These are phyloP conservation scores for Paedocypris micromegethes DNA, from an alignment of 2,797 vertebrate genomes.

Conservation along the genomic window DNA sequence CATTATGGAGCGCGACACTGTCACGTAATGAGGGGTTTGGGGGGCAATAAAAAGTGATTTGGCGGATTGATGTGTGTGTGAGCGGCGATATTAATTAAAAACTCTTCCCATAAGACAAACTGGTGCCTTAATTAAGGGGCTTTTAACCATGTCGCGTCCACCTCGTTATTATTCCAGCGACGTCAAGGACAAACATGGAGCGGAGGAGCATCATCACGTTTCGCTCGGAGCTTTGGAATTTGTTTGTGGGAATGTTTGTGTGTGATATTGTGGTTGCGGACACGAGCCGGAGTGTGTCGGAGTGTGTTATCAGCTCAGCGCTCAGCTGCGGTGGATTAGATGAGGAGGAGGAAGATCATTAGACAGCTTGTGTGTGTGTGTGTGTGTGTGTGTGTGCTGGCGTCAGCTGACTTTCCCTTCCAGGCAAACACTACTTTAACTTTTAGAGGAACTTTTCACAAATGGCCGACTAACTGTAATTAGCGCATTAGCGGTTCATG, in stretches of 20 bases:
- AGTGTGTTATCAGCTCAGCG: constrained; percentile 26
- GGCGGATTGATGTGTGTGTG: constrained; percentile 33
- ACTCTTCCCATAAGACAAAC: constrained; percentile 60
- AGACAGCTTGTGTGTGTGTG: not conserved
- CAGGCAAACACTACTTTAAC: constrained; percentile 20
- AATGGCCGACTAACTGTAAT: constrained; percentile 7
- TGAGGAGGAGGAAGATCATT: constrained; percentile 17
- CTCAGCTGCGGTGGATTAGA: constrained; percentile 28
- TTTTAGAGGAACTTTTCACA: constrained; percentile 14
- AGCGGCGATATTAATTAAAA: constrained; percentile 68
- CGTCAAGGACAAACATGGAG: constrained; percentile 19
- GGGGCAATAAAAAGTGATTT: constrained; percentile 3
- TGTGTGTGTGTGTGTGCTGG: constrained; percentile 9
- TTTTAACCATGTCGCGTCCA: constrained; percentile 57
- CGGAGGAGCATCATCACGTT: constrained; percentile 1
- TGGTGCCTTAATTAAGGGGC: constrained; percentile 63
- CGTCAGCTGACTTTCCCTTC: constrained; percentile 1
- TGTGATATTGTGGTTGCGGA: not conserved
- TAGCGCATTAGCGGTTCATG: not conserved
- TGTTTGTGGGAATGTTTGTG: constrained; percentile 7
- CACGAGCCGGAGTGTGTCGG: not conserved
- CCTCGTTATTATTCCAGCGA: constrained; percentile 62
- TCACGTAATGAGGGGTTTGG: not conserved
- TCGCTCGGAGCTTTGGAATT: constrained; percentile 28
- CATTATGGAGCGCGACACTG: not conserved